phyloP scores from a whole-genome alignment of 2,888 invertebrate genomes.

The Latrodectus hesperus region DNA sequence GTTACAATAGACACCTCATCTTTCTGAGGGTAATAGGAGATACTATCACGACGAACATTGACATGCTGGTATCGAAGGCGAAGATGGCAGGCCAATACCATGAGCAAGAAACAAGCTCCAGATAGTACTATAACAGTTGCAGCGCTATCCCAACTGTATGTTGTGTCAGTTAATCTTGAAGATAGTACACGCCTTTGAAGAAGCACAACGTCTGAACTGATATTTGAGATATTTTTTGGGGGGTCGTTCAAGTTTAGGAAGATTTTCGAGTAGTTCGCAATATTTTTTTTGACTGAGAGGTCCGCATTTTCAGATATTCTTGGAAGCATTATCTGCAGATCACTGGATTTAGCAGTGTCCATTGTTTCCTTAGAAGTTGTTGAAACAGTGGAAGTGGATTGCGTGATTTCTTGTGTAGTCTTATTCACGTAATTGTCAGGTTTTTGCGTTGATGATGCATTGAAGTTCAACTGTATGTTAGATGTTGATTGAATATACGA shows the following conservation, averaged over 20 bases:
- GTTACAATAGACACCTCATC: conserved; percentile 72
- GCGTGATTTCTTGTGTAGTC: neutral
- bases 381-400: neutral
- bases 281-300: neutral
- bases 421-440: no score
- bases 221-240: neutral
- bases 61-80: conserved; percentile 56
- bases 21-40: conserved; percentile 72
- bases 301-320: neutral
- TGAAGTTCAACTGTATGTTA: neutral
- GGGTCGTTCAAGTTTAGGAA: neutral
- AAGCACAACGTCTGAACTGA: neutral
- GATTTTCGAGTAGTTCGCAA: neutral
- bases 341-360: neutral
- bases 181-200: conserved; percentile 27
- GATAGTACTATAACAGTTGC: conserved; percentile 60
- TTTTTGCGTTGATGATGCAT: neutral
- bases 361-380: neutral
- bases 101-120: conserved; percentile 62
- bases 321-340: neutral
- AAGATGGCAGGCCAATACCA: conserved; percentile 58
- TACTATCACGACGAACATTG: conserved; percentile 69
- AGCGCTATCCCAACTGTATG: conserved; percentile 20
- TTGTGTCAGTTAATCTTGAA: conserved; percentile 7
- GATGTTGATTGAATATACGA: neutral